phyloP scores from a whole-genome alignment of 2,797 vertebrate genomes.

The Thripadectes ignobilis region DNA sequence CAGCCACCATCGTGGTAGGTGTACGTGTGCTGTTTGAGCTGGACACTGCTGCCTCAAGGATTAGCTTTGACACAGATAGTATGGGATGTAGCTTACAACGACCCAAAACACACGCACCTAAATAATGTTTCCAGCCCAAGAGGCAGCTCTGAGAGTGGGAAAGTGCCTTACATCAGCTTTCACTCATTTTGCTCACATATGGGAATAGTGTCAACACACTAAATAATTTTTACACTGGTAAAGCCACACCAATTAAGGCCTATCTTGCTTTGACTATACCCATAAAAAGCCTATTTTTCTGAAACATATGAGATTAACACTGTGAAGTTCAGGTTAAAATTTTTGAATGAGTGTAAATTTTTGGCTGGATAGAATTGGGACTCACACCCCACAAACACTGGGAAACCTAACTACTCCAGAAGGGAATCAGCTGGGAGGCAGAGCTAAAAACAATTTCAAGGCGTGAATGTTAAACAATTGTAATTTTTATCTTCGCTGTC shows the following conservation, averaged over 20 bases:
- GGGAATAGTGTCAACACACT: not conserved
- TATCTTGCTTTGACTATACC: not conserved
- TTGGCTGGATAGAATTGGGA: not conserved
- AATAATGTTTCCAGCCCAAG: not conserved
- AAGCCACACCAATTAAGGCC: not conserved
- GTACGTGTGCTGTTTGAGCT: rapidly evolving
- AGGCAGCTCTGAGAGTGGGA: not conserved
- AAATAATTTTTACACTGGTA: not conserved
- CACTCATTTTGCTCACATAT: not conserved
- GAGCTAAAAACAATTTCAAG: not conserved
- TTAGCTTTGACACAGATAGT: not conserved
- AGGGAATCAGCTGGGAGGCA: not conserved
- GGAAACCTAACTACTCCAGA: not conserved
- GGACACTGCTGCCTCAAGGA: not conserved
- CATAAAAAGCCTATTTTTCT: not conserved
- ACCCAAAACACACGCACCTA: not conserved
- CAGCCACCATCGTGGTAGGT: rapidly evolving
- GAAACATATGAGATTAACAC: not conserved
- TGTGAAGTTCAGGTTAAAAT: not conserved
- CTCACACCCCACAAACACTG: not conserved
- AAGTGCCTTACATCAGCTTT: not conserved
- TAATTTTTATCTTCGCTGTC: not conserved
- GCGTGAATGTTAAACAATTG: not conserved
- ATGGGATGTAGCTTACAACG: not conserved
- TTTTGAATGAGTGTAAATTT: not conserved